Conservation (phyloP, 2,888 invertebrate species). For the Agrotis exclamationis region DNA sequence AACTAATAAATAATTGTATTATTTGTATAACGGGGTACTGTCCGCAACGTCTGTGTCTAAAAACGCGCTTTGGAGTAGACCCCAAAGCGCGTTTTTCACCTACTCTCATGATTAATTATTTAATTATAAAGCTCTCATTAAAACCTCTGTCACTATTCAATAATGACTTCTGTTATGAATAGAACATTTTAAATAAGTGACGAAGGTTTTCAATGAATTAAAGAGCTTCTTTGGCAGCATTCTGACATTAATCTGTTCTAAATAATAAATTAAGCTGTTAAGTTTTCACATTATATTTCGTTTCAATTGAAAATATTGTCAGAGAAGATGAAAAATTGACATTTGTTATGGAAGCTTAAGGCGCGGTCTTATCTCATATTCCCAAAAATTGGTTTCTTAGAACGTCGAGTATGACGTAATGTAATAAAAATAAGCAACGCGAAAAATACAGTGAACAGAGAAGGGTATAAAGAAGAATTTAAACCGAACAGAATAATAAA, state of each 20-base stretch:
- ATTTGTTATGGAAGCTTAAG: slow-evolving; percentile 15
- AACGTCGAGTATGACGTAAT: no score
- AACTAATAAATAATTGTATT: slow-evolving; percentile 16
- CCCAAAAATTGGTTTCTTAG: no score
- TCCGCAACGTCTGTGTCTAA: no score
- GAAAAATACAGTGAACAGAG: no score
- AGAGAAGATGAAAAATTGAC: background rate
- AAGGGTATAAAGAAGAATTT: no score
- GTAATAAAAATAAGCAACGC: no score
- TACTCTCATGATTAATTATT: background rate
- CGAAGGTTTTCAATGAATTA: slow-evolving; percentile 27
- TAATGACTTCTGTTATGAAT: slow-evolving; percentile 29
- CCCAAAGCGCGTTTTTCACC: background rate
- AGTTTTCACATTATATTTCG: slow-evolving; percentile 29
- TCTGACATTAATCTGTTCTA: slow-evolving; percentile 26
- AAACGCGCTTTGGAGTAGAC: no score
- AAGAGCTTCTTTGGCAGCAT: slow-evolving; percentile 33
- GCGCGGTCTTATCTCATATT: no score
- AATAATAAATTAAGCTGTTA: slow-evolving; percentile 40
- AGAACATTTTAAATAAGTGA: slow-evolving; percentile 25
- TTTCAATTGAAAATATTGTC: slow-evolving; percentile 18
- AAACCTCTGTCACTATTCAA: slow-evolving; percentile 31
- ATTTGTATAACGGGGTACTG: background rate
- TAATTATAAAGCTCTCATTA: slow-evolving; percentile 4
- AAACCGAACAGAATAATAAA: no score